Evolutionary conservation across 2,113 vertebrate species (phyloP), one percentile per base, ranked within the genome.

Genomic region (Limanda limanda): DNA sequence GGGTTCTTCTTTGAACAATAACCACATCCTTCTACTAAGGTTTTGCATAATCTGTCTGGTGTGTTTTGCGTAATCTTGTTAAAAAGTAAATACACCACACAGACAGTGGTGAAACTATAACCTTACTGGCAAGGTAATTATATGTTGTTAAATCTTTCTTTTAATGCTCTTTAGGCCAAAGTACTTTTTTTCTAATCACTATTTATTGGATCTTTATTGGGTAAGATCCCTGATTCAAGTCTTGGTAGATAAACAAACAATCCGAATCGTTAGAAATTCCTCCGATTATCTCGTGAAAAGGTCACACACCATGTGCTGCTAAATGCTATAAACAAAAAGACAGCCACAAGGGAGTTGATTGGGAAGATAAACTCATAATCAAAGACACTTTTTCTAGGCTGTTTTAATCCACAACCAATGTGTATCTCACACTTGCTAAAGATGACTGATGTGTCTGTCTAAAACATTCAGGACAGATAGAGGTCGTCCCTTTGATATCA

Each of bases 381-480:
- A 37, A 69, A 64, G 13, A 12, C n/a, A 5, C 12, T 76, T 52
- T 42, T 17, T 17, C 17, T 5, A 5, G n/a, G 20, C 24, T 66
- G 21, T 40, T 82, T 71, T 42, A 60, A 86, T 78, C 68, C 52
- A 72, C 78, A 78, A 60, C 24, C 18, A 47, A 40, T 71, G 78
- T 79, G 65, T 86, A 75, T 82, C 58, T 79, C 35, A 54, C 59
- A 18, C 58, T 18, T 60, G 7, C 48, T 62, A 57, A 54, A 42
- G n/a, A 47, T 3, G 10, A 8, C 5, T 47, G 55, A 21, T 31
- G 51, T 37, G 0, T 64, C 64, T 15, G 23, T 55, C 57, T 55
- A 45, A 17, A 10, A 42, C 25, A 1, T 42, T 66, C 15, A 45
- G 1, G 5, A 8, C 64, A 82, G 23, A 72, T 14, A 51, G 25